Evolutionary conservation across 1,140 invertebrate species (phyloP).

Genomic region (Hyles vespertilio): DNA sequence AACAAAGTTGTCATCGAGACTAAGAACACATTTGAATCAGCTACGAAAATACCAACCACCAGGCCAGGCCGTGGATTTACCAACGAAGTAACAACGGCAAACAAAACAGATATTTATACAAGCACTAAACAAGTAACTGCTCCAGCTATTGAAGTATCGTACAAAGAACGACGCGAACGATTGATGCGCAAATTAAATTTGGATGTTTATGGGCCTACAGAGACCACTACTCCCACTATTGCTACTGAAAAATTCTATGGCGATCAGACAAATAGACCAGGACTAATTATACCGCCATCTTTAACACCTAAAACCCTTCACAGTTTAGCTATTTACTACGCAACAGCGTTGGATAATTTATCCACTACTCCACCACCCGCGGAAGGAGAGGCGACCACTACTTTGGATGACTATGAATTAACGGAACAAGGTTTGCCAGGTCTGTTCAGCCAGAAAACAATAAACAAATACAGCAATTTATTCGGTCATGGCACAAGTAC

Average conservation of each 20-base stretch:
- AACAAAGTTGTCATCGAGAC: slow-evolving; percentile 37
- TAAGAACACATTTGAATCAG: slow-evolving; percentile 54
- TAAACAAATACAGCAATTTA: slow-evolving; percentile 77
- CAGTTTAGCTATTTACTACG: slow-evolving; percentile 86
- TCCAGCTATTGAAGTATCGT: slow-evolving; percentile 44
- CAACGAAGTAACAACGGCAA: slow-evolving; percentile 32
- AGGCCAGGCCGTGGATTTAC: slow-evolving; percentile 25
- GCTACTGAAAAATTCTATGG: slow-evolving; percentile 57
- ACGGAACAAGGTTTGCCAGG: slow-evolving; percentile 59
- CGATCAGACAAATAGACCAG: slow-evolving; percentile 67
- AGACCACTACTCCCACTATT: slow-evolving; percentile 29
- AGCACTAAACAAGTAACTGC: slow-evolving; percentile 31
- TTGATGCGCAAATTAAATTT: slow-evolving; percentile 56
- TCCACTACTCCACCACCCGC: slow-evolving; percentile 69
- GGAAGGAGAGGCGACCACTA: slow-evolving; percentile 47
- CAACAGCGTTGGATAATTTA: slow-evolving; percentile 80
- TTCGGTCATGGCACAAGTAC: slow-evolving; percentile 69
- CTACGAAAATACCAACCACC: slow-evolving; percentile 57
- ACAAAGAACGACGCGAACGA: slow-evolving; percentile 61
- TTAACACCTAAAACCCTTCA: slow-evolving; percentile 85
- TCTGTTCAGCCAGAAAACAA: slow-evolving; percentile 77
- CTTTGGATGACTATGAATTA: slow-evolving; percentile 46
- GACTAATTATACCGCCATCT: slow-evolving; percentile 81
- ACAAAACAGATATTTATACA: slow-evolving; percentile 35
- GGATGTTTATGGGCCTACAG: slow-evolving; percentile 38